phyloP scores from a whole-genome alignment of 2,797 vertebrate species.

The Myioborus miniatus region DNA sequence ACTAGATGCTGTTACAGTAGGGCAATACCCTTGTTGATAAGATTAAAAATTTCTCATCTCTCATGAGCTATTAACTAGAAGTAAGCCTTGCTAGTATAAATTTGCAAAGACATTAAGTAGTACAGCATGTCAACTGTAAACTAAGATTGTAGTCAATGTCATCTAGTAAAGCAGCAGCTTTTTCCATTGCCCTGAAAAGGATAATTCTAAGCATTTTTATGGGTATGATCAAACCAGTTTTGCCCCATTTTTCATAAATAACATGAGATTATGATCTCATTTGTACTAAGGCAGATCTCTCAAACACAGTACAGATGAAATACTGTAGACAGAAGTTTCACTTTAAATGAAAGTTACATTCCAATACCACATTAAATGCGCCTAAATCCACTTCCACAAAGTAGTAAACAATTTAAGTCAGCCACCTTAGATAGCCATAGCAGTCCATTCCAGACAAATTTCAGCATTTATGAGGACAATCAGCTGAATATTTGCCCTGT shows the following conservation, averaged over 20 bases:
- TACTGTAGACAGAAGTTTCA: background rate
- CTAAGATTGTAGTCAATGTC: background rate
- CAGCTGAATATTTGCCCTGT: background rate
- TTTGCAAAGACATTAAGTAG: background rate
- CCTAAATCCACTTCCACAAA: background rate
- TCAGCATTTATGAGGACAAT: background rate
- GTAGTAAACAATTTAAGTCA: background rate
- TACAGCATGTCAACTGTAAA: background rate
- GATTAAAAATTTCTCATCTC: background rate
- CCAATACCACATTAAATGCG: background rate
- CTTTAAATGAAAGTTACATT: background rate
- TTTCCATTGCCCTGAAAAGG: fast-evolving
- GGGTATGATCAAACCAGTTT: background rate
- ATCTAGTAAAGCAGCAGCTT: background rate
- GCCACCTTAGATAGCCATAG: background rate
- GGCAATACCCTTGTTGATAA: background rate
- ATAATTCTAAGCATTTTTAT: background rate
- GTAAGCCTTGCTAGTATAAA: background rate
- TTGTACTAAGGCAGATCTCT: background rate
- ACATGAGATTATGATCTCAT: background rate
- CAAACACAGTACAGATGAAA: background rate
- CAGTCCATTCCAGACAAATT: background rate
- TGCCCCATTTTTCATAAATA: background rate
- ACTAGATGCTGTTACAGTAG: background rate
- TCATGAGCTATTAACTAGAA: background rate